Conservation (phyloP, 2,797 vertebrate genomes). For the Phoebastria nigripes region DNA sequence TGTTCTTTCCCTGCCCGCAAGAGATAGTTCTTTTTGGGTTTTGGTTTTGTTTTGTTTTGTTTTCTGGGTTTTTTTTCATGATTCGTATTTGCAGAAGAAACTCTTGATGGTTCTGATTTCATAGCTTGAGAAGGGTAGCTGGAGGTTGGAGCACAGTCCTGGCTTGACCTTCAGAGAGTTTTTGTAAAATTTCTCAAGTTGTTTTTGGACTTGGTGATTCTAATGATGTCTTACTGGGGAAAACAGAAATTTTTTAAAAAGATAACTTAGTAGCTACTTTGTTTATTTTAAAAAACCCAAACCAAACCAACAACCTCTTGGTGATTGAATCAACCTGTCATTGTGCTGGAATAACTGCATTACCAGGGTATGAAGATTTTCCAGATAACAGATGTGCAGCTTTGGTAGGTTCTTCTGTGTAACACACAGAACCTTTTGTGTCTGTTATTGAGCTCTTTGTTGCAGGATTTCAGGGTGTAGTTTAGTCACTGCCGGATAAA, state of each 20-base stretch:
- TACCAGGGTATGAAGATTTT: background rate
- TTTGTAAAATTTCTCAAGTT: background rate
- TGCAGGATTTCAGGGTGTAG: background rate
- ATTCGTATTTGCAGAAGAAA: background rate
- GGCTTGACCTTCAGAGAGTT: background rate
- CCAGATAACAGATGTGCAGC: background rate
- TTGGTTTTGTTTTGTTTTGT: background rate
- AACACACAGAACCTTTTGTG: background rate
- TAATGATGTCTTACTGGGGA: background rate
- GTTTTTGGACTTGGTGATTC: background rate
- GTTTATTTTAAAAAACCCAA: background rate
- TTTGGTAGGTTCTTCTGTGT: background rate
- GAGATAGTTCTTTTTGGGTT: rapidly evolving
- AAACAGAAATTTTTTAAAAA: background rate
- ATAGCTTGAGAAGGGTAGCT: background rate
- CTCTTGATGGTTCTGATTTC: background rate
- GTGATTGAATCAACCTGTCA: background rate
- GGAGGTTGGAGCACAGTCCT: background rate
- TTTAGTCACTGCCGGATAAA: background rate
- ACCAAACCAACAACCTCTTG: background rate
- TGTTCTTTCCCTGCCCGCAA: background rate
- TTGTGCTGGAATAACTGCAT: background rate
- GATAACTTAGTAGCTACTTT: background rate
- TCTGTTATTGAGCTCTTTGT: background rate
- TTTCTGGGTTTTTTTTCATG: background rate